A percentile compares a stretch with the other conserved stretches of the same genome.
phyloP scores from a whole-genome alignment of 2,113 vertebrate genomes.

The Halcyon senegalensis region DNA sequence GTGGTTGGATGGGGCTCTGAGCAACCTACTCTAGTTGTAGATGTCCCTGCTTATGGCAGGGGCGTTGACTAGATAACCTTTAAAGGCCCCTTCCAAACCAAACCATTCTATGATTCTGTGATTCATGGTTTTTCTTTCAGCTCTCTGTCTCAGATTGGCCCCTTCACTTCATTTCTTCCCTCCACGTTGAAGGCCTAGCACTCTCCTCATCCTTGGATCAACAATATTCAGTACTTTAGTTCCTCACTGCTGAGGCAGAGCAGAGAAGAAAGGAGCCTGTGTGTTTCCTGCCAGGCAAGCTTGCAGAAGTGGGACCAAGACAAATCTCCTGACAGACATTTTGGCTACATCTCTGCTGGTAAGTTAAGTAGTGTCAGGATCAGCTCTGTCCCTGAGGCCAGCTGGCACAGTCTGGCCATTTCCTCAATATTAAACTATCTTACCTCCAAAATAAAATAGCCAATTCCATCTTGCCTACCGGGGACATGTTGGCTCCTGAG shows the following conservation, averaged over 20 bases:
- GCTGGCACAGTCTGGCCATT: neutral
- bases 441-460: neutral
- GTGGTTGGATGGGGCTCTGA: neutral
- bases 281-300: neutral
- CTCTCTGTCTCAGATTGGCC: neutral
- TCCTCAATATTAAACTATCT: neutral
- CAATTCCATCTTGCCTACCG: neutral
- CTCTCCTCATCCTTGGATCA: neutral
- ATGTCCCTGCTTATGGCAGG: neutral
- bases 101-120: neutral
- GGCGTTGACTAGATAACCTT: neutral
- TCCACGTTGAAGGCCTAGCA: neutral
- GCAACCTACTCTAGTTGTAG: neutral
- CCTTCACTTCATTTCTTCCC: neutral
- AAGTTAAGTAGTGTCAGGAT: neutral
- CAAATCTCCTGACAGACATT: neutral
- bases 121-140: neutral
- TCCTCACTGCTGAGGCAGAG: neutral
- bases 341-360: neutral
- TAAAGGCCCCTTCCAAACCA: neutral
- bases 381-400: neutral
- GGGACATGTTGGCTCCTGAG: neutral
- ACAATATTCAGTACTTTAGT: neutral
- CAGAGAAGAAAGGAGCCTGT: neutral
- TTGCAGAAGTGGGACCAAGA: conserved; percentile 17